Evolutionary conservation across 2,113 vertebrate genomes (phyloP).

Genomic region (Melanerpes formicivorus): DNA sequence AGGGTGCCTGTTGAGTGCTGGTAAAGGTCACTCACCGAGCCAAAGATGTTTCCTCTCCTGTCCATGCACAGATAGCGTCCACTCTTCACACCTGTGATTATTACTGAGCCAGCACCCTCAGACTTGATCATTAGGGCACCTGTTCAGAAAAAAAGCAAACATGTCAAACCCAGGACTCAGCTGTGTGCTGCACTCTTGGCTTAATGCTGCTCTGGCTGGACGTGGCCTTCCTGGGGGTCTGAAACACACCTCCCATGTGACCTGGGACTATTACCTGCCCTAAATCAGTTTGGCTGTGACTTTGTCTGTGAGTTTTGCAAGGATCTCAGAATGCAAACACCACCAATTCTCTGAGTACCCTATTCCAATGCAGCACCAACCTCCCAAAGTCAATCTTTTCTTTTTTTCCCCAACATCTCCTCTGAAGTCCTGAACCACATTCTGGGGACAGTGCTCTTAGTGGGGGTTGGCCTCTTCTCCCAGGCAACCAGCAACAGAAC

Average conservation of each 20-base stretch:
- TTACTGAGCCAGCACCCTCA: conserved; percentile 75
- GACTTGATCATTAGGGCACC: conserved; percentile 84
- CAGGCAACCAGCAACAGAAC: too few relatives aligned
- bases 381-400: background rate
- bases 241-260: background rate
- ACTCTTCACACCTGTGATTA: conserved; percentile 83
- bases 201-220: background rate
- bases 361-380: background rate
- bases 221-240: background rate
- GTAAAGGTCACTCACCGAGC: conserved; percentile 82
- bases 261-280: background rate
- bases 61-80: conserved; percentile 84
- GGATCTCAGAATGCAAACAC: background rate
- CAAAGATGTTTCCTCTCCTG: conserved; percentile 75
- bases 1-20: background rate
- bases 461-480: too few relatives aligned
- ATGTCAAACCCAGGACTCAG: background rate
- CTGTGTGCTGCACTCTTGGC: accelerated
- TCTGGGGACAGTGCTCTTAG: background rate
- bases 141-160: conserved; percentile 14
- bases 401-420: background rate
- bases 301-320: background rate
- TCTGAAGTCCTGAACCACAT: background rate
- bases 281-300: background rate
- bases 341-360: background rate